Base-by-base conservation (phyloP, 1,140 invertebrate genomes). In the Ooceraea biroi region DNA sequence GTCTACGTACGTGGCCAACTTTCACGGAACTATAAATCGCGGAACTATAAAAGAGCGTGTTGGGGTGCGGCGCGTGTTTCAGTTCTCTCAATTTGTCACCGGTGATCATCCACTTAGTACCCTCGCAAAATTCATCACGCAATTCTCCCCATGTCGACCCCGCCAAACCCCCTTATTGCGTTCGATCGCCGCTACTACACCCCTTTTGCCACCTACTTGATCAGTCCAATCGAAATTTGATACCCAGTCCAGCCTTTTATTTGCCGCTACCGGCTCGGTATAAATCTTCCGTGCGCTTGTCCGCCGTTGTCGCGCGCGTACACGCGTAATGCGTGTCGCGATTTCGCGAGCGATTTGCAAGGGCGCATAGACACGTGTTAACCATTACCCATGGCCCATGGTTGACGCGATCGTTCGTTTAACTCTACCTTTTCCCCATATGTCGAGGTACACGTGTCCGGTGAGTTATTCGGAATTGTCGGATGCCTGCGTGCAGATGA, bases 231-330 rank as follows among this genome's bases (percentile, higher is more conserved):
- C 76, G 58, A 87, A 71, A 50, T 85, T 88, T 72, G 71, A 85
- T 65, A 87, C 27, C 76, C 57, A 19, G 58, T 36, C 55, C 73
- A 48, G 30, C n/a, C 82, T 87, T 88, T 87, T 88, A 88, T 87
- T 74, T 61, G 17, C 66, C 22, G 68, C 61, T 11, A 60, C 46
- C 66, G 44, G 52, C 1, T 19, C 61, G 61, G 68, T 46, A 73
- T 87, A 87, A 88, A 88, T 87, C 86, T 87, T 80, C n/a, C 22
- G 17, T n/a, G 68, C 50, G 48, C 52, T 60, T 52, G 73, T 77
- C 66, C 68, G 74, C n/a, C 36, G 36, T 77, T 77, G 19, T 65
- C 30, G 8, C 61, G 61, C 30, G 27, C 46, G 41, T 50, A 58
- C 46, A 44, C 22, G 55, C 85, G 78, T 71, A 83, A 87, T 85